Evolutionary conservation across 2,888 invertebrate species (phyloP), one percentile per base, ranked within the genome.

Genomic region (Andrena hattorfiana): DNA sequence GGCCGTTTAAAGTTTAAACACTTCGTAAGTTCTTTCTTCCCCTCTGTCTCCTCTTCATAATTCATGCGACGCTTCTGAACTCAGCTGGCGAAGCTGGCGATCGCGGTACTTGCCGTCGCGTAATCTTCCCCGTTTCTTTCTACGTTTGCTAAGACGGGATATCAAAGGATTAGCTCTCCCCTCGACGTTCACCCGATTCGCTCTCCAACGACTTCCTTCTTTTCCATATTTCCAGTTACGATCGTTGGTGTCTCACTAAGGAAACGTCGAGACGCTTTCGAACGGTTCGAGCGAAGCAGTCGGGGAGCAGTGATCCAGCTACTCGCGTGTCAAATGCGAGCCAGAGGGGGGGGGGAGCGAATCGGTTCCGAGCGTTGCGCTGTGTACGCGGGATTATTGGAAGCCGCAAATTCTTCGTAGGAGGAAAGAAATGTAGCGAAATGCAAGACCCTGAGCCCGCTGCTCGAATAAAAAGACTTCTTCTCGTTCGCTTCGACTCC

Each of bases 1-100:
- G 85, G 81, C 88, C 87, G 86, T 88, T 88, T 87, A 88, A 88
- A 88, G 84, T 88, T 88, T 88, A 88, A 88, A 88, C 88, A 87
- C 84, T 88, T 87, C 78, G 87, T 82, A 88, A 88, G 88, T 88
- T 86, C 83, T 87, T 87, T 85, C 82, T 87, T 81, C 82, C 83
- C 81, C 76, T 83, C 84, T 82, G 88, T 87, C 84, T 82, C 76
- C 85, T 80, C 77, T 85, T 88, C 85, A 85, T 88, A 88, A 88
- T 88, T 88, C 87, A 88, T 78, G 70, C 68, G 81, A 74, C 81
- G 81, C 70, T 78, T 80, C 70, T 72, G 84, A 85, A 87, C 85
- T 88, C 81, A 69, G 42, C 75, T 26, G 68, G 49, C 56, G 51
- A 26, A 35, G 28, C 59, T 10, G 28, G 32, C 60, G 49, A 69